Conservation (phyloP, 2,888 invertebrate species). For the Metellina segmentata region DNA sequence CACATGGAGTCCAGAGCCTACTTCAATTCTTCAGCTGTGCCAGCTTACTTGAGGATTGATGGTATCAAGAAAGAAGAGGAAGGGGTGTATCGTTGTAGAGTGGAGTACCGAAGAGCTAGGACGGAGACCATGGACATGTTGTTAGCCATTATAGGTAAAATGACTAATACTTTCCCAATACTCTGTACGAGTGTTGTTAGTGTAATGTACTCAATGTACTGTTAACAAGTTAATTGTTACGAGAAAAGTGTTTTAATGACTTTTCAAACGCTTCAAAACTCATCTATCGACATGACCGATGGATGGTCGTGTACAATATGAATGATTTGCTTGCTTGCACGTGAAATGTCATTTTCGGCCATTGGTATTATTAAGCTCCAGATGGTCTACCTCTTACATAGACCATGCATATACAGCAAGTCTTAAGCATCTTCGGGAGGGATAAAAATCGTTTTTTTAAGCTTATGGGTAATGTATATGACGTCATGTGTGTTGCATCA, state of each 20-base stretch:
- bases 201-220: too few species aligned
- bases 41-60: conserved; percentile 84
- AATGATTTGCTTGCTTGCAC: conserved; percentile 14
- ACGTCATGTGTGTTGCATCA: too few species aligned
- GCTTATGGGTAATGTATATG: too few species aligned
- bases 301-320: conserved; percentile 13
- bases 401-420: too few species aligned
- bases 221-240: too few species aligned
- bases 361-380: background rate
- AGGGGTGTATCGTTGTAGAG: conserved; percentile 93
- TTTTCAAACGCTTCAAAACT: too few species aligned
- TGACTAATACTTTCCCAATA: background rate
- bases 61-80: conserved; percentile 93
- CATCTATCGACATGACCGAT: conserved; percentile 39
- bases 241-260: too few species aligned
- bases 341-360: conserved; percentile 22
- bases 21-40: conserved; percentile 79
- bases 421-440: too few species aligned
- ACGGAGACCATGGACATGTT: conserved; percentile 94
- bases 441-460: too few species aligned
- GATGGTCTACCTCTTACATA: background rate
- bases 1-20: conserved; percentile 78
- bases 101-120: conserved; percentile 94
- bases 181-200: too few species aligned
- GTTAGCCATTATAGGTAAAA: conserved; percentile 92